A percentile compares a stretch with the other conserved stretches of the same genome.
Evolutionary conservation across 2,888 invertebrate species (phyloP).

Genomic region (Gari tellinella): DNA sequence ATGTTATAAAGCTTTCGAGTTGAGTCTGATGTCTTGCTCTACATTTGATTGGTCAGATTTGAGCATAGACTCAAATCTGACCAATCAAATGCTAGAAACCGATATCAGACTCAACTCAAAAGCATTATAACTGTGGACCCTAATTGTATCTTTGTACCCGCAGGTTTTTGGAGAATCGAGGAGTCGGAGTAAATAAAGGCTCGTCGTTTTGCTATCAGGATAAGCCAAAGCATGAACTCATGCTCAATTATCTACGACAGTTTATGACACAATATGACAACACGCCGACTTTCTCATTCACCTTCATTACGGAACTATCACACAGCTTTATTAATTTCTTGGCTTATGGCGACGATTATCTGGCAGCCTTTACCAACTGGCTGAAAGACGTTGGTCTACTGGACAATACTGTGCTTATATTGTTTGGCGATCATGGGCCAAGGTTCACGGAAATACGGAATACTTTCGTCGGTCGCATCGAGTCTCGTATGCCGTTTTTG

Average conservation of each 20-base stretch:
- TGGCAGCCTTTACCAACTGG: conserved; percentile 87
- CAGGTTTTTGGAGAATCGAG: too few relatives aligned
- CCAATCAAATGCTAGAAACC: too few relatives aligned
- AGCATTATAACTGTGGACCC: too few relatives aligned
- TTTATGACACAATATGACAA: conserved; percentile 87
- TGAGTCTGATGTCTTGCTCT: too few relatives aligned
- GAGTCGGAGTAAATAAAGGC: too few relatives aligned
- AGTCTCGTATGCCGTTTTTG: conserved; percentile 94
- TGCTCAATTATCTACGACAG: conserved; percentile 87
- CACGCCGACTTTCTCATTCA: conserved; percentile 91
- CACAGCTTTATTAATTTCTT: conserved; percentile 94
- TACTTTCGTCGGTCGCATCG: conserved; percentile 91
- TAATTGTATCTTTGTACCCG: too few relatives aligned
- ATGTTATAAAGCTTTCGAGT: too few relatives aligned
- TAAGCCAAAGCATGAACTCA: conserved; percentile 77
- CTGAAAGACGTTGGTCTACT: conserved; percentile 78
- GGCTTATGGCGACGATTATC: conserved; percentile 89
- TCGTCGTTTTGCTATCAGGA: conserved; percentile 17
- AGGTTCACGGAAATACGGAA: conserved; percentile 93
- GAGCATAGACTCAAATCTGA: too few relatives aligned
- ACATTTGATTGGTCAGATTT: too few relatives aligned
- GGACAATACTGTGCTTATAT: conserved; percentile 73
- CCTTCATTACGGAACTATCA: conserved; percentile 93
- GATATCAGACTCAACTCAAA: too few relatives aligned
- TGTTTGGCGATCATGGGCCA: conserved; percentile 95